These are phyloP conservation scores for Noctua janthe DNA, from an alignment of 2,888 invertebrate species.

Conservation along the genomic window DNA sequence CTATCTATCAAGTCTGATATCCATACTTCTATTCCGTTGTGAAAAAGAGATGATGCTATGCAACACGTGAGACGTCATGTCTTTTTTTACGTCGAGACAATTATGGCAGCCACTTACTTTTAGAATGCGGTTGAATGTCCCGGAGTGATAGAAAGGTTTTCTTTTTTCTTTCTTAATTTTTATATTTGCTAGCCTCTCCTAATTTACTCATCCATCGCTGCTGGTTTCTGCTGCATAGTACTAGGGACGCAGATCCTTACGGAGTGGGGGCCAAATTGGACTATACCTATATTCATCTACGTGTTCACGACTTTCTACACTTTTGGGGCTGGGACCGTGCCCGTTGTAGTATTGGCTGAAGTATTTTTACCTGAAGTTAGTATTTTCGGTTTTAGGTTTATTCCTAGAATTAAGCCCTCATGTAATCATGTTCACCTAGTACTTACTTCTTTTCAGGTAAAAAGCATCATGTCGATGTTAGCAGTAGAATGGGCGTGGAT, in stretches of 20 bases:
- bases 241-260: conserved; percentile 78
- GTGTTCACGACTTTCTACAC: conserved; percentile 72
- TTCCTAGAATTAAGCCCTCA: not conserved
- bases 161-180: no score
- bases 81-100: not conserved
- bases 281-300: conserved; percentile 75
- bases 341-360: conserved; percentile 77
- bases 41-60: no score
- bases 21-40: not conserved
- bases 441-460: conserved; percentile 73
- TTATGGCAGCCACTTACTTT: no score
- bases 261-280: conserved; percentile 78
- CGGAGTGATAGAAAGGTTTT: no score
- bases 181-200: conserved; percentile 74
- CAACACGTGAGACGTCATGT: no score
- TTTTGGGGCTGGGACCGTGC: conserved; percentile 79
- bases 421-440: conserved; percentile 22
- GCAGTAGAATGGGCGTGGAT: conserved; percentile 78
- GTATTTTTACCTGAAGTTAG: conserved; percentile 81
- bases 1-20: no score
- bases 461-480: conserved; percentile 76
- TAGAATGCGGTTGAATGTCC: no score
- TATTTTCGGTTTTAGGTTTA: not conserved
- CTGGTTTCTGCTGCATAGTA: conserved; percentile 71
- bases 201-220: conserved; percentile 72